Conservation (phyloP, 2,113 vertebrate species). For the Solea senegalensis region DNA sequence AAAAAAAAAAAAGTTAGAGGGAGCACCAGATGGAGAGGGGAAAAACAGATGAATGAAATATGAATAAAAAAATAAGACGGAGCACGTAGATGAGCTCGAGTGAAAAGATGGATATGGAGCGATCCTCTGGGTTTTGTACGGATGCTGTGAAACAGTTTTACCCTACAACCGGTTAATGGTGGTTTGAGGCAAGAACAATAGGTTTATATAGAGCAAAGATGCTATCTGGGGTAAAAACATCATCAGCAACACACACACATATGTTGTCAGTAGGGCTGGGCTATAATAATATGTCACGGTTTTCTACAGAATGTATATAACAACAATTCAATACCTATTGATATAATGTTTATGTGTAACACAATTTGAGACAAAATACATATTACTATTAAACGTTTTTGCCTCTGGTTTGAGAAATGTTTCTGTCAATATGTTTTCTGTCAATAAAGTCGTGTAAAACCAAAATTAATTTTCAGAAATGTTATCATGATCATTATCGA, state of each 20-base stretch:
- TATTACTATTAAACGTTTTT: no score
- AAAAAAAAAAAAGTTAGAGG: conserved; percentile 62
- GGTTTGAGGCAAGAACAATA: conserved; percentile 69
- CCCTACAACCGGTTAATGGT: conserved; percentile 48
- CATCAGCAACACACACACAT: neutral
- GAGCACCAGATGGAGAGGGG: conserved; percentile 67
- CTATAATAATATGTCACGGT: no score
- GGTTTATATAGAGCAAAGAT: conserved; percentile 63
- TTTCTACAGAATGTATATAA: no score
- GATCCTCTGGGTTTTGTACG: conserved; percentile 56
- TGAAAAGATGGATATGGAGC: conserved; percentile 53
- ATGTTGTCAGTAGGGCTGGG: conserved; percentile 12
- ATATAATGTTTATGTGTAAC: conserved; percentile 17
- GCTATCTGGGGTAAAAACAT: conserved; percentile 46
- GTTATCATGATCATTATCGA: no score
- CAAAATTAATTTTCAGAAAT: no score
- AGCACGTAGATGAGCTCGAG: conserved; percentile 37
- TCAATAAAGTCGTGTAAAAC: no score
- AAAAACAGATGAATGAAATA: conserved; percentile 44
- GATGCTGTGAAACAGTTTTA: conserved; percentile 53
- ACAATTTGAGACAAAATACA: neutral
- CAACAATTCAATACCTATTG: no score
- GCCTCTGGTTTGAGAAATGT: no score
- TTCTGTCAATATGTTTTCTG: no score
- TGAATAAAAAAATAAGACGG: conserved; percentile 19